Evolutionary conservation across 2,113 vertebrate genomes (phyloP).

Genomic region (Onychorhynchus coronatus): DNA sequence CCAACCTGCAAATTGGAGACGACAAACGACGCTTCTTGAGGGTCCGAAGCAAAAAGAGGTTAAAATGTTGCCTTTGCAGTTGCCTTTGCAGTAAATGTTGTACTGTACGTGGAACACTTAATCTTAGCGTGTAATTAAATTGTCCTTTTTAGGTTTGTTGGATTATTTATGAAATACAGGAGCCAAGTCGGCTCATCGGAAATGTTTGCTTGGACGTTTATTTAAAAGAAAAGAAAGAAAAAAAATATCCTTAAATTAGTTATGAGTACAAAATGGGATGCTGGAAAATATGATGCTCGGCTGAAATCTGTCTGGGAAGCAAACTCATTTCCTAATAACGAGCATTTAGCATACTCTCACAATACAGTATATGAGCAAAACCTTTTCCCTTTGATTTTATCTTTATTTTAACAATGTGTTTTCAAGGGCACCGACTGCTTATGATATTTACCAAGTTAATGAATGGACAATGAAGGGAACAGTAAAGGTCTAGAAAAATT

Average conservation of each 20-base stretch:
- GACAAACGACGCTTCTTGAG: conserved; percentile 10
- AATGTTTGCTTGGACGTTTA: conserved; percentile 52
- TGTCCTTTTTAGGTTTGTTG: conserved; percentile 54
- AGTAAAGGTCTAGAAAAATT: conserved; percentile 37
- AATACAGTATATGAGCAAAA: conserved; percentile 29
- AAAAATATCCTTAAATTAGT: conserved; percentile 52
- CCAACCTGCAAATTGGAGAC: neutral
- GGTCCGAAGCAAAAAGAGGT: conserved; percentile 57
- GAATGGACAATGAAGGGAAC: neutral
- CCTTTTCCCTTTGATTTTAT: conserved; percentile 21
- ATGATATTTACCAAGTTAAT: conserved; percentile 45
- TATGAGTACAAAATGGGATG: conserved; percentile 48
- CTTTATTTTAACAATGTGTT: conserved; percentile 38
- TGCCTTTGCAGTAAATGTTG: conserved; percentile 77
- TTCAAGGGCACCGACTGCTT: conserved; percentile 40
- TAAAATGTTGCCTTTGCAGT: conserved; percentile 76
- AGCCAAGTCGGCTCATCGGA: conserved; percentile 37
- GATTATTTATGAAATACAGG: conserved; percentile 59
- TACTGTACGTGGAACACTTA: conserved; percentile 68
- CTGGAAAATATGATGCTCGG: conserved; percentile 46
- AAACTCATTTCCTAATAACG: conserved; percentile 53
- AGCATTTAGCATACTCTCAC: conserved; percentile 48
- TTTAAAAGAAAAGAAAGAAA: conserved; percentile 24
- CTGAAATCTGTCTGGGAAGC: conserved; percentile 52
- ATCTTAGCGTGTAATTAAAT: conserved; percentile 67